Conservation (phyloP, 2,888 invertebrate genomes). For the Andrena camellia region DNA sequence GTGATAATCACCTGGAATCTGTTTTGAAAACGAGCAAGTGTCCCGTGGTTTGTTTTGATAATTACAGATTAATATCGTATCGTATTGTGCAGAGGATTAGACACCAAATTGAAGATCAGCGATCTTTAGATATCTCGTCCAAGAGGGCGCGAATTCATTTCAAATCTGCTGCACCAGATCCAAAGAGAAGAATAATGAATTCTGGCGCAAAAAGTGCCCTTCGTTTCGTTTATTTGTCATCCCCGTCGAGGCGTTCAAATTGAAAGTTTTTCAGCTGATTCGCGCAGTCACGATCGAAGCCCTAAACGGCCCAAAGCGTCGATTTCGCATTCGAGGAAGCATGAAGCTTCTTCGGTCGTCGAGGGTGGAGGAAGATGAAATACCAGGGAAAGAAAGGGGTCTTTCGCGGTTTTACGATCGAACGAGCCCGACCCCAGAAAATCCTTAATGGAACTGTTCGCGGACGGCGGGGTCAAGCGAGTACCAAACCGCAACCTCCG, state of each 20-base stretch:
- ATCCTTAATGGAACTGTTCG: constrained; percentile 66
- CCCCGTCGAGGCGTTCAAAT: background rate
- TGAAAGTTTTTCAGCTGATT: constrained; percentile 13
- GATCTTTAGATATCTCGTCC: too few relatives aligned
- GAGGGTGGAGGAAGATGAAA: constrained; percentile 12
- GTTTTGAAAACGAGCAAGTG: background rate
- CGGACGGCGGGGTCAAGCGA: constrained; percentile 56
- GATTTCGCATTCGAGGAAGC: constrained; percentile 59
- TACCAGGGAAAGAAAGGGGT: constrained; percentile 14
- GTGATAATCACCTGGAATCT: background rate
- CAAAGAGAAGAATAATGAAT: background rate
- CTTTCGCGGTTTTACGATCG: constrained; percentile 71
- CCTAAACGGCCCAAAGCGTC: constrained; percentile 42
- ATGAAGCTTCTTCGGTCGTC: constrained; percentile 38
- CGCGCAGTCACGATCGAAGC: constrained; percentile 47
- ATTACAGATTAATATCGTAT: background rate
- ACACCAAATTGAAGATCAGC: too few relatives aligned
- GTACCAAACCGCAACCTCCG: constrained; percentile 80
- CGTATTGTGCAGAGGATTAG: too few relatives aligned
- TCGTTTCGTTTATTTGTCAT: background rate
- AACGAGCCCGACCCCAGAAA: constrained; percentile 57
- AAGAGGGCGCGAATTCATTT: too few relatives aligned
- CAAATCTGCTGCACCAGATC: too few relatives aligned
- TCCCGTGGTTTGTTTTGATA: background rate
- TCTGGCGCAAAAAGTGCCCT: background rate